Conservation (phyloP, 2,888 invertebrate species). For the Meganola albula region DNA sequence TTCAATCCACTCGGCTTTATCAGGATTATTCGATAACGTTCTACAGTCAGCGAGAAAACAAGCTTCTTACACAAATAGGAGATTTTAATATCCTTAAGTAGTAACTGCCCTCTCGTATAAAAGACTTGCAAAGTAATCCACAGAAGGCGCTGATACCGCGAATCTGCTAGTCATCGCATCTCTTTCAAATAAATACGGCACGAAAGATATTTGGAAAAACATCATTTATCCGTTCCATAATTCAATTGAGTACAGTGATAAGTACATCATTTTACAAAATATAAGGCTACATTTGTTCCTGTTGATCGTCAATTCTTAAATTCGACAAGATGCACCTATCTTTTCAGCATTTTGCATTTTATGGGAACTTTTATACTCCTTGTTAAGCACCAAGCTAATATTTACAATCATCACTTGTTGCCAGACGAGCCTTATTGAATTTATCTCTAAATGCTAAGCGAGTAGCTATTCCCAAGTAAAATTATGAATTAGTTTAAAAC, state of each 20-base stretch:
- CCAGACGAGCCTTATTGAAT: conserved; percentile 40
- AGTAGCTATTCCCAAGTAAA: conserved; percentile 55
- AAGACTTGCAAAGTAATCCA: conserved; percentile 77
- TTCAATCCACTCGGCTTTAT: conserved; percentile 44
- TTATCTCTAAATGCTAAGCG: conserved; percentile 43
- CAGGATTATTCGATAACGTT: conserved; percentile 57
- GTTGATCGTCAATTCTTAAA: too few relatives aligned
- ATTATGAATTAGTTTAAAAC: conserved; percentile 70
- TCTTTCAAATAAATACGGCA: conserved; percentile 72
- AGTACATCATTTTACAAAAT: too few relatives aligned
- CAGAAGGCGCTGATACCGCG: conserved; percentile 68
- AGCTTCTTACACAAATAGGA: conserved; percentile 71
- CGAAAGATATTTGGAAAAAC: conserved; percentile 47
- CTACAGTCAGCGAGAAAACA: conserved; percentile 64
- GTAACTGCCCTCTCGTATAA: conserved; percentile 69
- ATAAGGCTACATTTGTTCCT: too few relatives aligned
- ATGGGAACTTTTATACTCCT: too few relatives aligned
- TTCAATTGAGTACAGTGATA: conserved; percentile 29
- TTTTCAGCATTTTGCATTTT: too few relatives aligned
- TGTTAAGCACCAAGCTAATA: too few relatives aligned
- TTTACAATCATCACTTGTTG: background rate
- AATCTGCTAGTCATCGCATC: conserved; percentile 76
- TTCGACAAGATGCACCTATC: too few relatives aligned
- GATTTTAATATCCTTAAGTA: conserved; percentile 78
- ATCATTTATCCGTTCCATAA: conserved; percentile 44